Percentiles rank a stretch among this genome's conserved stretches.
These are phyloP conservation scores for Tenthredo distinguenda DNA, from an alignment of 2,888 invertebrate species.

Conservation along the genomic window DNA sequence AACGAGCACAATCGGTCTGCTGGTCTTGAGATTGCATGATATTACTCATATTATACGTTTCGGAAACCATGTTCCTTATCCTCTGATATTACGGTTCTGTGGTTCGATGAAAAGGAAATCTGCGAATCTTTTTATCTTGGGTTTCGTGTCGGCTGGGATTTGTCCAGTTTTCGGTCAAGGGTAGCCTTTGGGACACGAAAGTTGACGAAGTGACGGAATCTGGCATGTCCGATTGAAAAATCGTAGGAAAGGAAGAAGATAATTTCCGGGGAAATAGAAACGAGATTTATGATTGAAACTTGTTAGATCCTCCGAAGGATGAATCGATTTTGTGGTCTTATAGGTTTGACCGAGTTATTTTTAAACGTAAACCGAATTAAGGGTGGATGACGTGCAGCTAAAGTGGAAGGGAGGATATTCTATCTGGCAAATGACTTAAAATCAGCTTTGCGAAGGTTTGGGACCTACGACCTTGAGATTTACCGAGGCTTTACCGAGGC, in stretches of 20 bases:
- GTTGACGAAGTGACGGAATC: no score
- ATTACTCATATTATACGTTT: background rate
- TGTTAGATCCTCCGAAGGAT: background rate
- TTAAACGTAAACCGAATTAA: background rate
- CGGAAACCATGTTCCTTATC: background rate
- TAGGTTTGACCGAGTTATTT: background rate
- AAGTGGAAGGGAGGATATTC: background rate
- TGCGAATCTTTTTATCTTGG: no score
- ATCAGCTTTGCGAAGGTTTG: constrained; percentile 22
- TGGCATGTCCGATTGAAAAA: no score
- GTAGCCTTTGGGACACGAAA: no score
- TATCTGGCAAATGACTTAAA: constrained; percentile 21
- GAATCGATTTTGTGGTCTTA: background rate
- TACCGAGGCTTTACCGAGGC: background rate
- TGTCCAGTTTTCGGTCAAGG: no score
- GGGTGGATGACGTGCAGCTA: background rate
- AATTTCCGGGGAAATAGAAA: background rate
- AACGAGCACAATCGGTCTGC: background rate
- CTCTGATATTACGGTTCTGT: no score
- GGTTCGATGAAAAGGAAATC: no score
- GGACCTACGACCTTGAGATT: constrained; percentile 45
- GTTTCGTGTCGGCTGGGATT: no score
- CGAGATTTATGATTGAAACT: background rate
- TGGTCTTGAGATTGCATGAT: background rate
- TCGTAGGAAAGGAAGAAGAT: background rate